Conservation (phyloP, 2,888 invertebrate genomes). For the Xestia c-nigrum region DNA sequence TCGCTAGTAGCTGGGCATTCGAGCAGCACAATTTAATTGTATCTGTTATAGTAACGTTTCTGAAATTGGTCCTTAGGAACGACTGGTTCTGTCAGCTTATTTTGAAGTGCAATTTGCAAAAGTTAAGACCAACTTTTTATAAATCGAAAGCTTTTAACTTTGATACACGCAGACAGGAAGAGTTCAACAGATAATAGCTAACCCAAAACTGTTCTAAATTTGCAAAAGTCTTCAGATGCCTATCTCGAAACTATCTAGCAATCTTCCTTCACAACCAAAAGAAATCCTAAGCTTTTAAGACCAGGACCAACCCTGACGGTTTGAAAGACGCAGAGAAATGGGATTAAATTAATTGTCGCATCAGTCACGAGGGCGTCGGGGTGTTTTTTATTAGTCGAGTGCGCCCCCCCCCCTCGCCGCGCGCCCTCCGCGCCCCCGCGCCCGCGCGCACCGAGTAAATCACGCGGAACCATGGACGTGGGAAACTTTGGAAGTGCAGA, state of each 20-base stretch:
- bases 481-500: conserved; percentile 69
- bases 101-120: no score
- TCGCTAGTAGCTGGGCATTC: not conserved
- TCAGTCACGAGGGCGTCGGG: conserved; percentile 90
- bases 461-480: conserved; percentile 76
- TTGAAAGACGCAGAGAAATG: conserved; percentile 90
- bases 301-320: conserved; percentile 80
- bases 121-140: no score
- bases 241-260: not conserved
- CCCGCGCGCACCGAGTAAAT: conserved; percentile 83
- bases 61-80: not conserved
- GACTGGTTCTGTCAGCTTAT: not conserved
- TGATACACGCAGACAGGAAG: no score
- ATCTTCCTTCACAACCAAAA: conserved; percentile 8
- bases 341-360: conserved; percentile 91
- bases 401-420: conserved; percentile 72
- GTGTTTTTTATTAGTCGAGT: conserved; percentile 91
- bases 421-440: conserved; percentile 51
- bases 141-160: no score
- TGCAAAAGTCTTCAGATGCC: no score
- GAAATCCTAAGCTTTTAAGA: conserved; percentile 26
- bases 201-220: no score
- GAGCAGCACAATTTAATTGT: not conserved
- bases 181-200: no score
- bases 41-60: not conserved